Conservation (phyloP, 2,113 vertebrate genomes). For the Zosterops borbonicus region DNA sequence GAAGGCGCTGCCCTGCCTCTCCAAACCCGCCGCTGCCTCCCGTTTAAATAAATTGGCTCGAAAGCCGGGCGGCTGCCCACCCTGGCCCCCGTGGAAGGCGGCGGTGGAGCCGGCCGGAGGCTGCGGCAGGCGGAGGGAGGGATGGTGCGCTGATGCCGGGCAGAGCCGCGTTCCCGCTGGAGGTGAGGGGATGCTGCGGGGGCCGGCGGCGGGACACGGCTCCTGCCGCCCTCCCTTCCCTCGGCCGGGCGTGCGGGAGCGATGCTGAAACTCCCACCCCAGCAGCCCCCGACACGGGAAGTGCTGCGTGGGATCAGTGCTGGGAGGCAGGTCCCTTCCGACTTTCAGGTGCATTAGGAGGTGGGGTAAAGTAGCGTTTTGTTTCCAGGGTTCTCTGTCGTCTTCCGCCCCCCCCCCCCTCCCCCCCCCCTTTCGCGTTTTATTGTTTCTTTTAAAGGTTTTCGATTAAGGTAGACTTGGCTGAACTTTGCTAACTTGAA, state of each 20-base stretch:
- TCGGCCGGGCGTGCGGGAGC: not conserved
- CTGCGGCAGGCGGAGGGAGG: constrained; percentile 28
- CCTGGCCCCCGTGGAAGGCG: constrained; percentile 12
- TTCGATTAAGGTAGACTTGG: constrained; percentile 66
- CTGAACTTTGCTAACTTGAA: constrained; percentile 68
- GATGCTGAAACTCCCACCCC: not conserved
- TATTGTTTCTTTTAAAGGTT: constrained; percentile 37
- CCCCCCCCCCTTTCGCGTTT: not conserved
- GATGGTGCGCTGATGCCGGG: constrained; percentile 65
- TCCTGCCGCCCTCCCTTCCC: not conserved
- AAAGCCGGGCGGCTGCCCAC: constrained; percentile 16
- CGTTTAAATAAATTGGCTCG: constrained; percentile 57
- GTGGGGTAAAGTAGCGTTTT: not conserved
- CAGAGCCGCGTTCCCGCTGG: constrained; percentile 59
- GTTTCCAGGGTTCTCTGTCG: not conserved
- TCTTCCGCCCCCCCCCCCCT: not conserved
- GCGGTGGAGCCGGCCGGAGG: not conserved
- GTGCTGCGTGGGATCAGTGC: not conserved
- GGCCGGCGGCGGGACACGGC: not conserved
- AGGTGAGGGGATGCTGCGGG: constrained; percentile 67
- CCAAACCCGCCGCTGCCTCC: constrained; percentile 15
- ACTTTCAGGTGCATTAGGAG: constrained; percentile 37
- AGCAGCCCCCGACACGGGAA: not conserved
- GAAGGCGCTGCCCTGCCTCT: constrained; percentile 46
- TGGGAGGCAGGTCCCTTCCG: not conserved